Evolutionary conservation across 2,888 invertebrate genomes (phyloP), one percentile per base, ranked within the genome.

Genomic region (Cybosia mesomella): DNA sequence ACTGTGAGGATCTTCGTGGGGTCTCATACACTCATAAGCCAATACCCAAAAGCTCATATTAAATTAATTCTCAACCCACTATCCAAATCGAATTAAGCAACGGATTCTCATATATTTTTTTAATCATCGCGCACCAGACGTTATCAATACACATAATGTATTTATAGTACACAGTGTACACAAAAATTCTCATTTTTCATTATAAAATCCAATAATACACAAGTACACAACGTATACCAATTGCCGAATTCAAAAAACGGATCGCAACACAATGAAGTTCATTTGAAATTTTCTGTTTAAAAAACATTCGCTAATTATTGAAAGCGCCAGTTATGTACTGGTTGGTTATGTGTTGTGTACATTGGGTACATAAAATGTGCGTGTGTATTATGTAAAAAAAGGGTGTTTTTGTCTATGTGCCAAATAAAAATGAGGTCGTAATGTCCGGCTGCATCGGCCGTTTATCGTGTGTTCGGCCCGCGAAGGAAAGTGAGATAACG

Each of bases 401-500:
- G 92, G 92, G 91, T 90, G 91, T 91, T 93, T 93, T 94, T 92
- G 92, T 93, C 94, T 94, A 94, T 94, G 93, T 94, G 92, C 92
- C 92, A 93, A 94, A 94, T 94, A 94, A 94, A 94, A 94, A 94
- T 94, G 94, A 94, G 94, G 89, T 85, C 92, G 92, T 94, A 93
- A 94, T 94, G 93, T 93, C 92, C 94, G 90, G 90, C 87, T 85
- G 91, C 86, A 88, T 85, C 87, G 88, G 85, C 84, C 92, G 92
- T 91, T 93, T 93, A 94, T 93, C 92, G 92, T 81, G 80, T 77
- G 80, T 73, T 77, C 80, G 73, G 75, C 71, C 77, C 77, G 68
- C 69, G 68, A 68, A 71, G 75, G 58, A 79, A 85, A 87, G 75
- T 60, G 76, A 67, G 77, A 83, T 86, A 92, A 90, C 74, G 39